Evolutionary conservation across 2,888 invertebrate species (phyloP), one percentile per base, ranked within the genome.

Genomic region (Drosophila leonis): DNA sequence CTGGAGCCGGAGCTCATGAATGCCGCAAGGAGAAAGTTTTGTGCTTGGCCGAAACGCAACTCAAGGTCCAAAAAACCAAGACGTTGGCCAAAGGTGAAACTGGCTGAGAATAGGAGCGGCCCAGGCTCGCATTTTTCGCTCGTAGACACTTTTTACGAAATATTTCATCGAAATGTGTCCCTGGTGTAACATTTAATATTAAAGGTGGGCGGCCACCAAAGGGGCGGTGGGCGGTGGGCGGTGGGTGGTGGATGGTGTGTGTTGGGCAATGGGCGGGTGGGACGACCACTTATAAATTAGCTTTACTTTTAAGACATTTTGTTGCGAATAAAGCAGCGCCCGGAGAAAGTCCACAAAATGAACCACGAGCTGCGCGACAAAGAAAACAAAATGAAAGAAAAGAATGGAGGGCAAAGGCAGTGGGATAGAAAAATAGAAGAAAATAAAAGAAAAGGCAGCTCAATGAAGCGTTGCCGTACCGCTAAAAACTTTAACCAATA

Each of bases 161-260:
- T 93, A 93, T 92, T 92, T 93, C 93, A 93, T 93, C 92, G 92
- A 93, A 93, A 93, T 93, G 93, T 92, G 92, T 93, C 93, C 93
- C 93, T 90, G 79, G 93, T 89, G 93, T 92, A 92, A 92, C 92
- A 93, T 93, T 93, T 92, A 91, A 91, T 90, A 91, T 91, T 85
- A 87, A 87, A 90, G 87, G 88, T 88, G 86, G 88, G 84, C 74
- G 82, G 62, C 48, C 62, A 37, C 51, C 51, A 35, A 42, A 29
- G 29, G 46, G 60, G 74, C 27, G 46, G 18, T 64, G 56, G 46
- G 55, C 12, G 71, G 37, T 60, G 68, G 56, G 61, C 60, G 37
- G 37, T 60, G 68, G 56, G 61, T 57, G 37, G 33, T 65, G 55
- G 41, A 48, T 4, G 52, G 27, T 60, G 72, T 68, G 59, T 51